Conservation (phyloP, 2,797 vertebrate species). For the Chanos chanos region DNA sequence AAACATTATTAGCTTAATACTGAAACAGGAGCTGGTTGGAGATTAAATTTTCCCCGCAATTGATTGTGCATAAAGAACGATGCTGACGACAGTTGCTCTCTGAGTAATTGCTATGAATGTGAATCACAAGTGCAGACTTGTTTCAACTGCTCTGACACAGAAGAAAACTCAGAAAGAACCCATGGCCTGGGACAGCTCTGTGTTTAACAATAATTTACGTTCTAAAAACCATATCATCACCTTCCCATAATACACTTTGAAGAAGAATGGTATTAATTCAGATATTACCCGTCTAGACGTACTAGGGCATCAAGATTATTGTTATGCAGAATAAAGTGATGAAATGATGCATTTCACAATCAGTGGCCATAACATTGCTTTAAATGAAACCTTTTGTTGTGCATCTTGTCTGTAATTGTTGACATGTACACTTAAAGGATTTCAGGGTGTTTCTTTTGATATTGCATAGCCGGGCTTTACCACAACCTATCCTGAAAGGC, state of each 20-base stretch:
- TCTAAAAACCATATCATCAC: constrained; percentile 12
- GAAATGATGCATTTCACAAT: constrained; percentile 1
- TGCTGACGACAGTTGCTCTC: too few relatives aligned
- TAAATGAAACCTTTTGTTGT: background rate
- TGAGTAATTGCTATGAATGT: background rate
- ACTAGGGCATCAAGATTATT: background rate
- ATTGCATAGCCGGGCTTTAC: too few relatives aligned
- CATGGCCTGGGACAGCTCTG: too few relatives aligned
- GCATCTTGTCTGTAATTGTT: background rate
- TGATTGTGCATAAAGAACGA: too few relatives aligned
- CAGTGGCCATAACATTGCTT: background rate
- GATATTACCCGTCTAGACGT: constrained; percentile 16
- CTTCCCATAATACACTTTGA: constrained; percentile 15
- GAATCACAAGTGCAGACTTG: constrained; percentile 1
- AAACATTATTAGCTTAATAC: too few relatives aligned
- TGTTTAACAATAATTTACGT: background rate
- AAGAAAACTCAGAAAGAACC: too few relatives aligned
- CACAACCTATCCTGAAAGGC: too few relatives aligned
- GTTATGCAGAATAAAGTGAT: constrained; percentile 5
- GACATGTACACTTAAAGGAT: background rate
- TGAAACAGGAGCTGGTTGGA: too few relatives aligned
- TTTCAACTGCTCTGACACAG: background rate
- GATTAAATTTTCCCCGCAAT: too few relatives aligned
- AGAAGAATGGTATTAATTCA: constrained; percentile 2
- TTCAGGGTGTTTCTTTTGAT: background rate